Conservation (phyloP, 1,140 invertebrate species). For the Coelopa frigida region DNA sequence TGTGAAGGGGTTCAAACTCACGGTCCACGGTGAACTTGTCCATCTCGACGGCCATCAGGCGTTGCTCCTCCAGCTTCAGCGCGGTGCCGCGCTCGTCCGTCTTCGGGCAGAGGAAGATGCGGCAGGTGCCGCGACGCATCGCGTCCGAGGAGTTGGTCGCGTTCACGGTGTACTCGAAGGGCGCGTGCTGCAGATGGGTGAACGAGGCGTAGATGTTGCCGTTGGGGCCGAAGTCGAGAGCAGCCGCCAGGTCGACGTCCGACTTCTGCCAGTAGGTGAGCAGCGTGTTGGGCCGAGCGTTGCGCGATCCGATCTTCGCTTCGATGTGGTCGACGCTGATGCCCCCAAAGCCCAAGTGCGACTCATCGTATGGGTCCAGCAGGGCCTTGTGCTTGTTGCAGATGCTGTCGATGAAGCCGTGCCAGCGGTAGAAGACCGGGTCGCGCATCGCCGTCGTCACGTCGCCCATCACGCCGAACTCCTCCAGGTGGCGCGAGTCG, state of each 20-base stretch:
- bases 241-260: slow-evolving; percentile 53
- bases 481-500: slow-evolving; percentile 52
- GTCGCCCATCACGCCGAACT: slow-evolving; percentile 57
- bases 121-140: slow-evolving; percentile 47
- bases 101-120: slow-evolving; percentile 55
- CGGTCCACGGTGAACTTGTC: slow-evolving; percentile 51
- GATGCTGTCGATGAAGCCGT: slow-evolving; percentile 56
- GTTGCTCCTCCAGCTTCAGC: slow-evolving; percentile 48
- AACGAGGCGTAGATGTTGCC: slow-evolving; percentile 52
- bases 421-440: slow-evolving; percentile 65
- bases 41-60: slow-evolving; percentile 51
- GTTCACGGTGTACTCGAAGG: slow-evolving; percentile 52
- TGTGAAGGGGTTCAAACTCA: slow-evolving; percentile 39
- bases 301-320: slow-evolving; percentile 37
- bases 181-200: slow-evolving; percentile 58
- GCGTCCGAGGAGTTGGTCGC: slow-evolving; percentile 40
- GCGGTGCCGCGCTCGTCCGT: slow-evolving; percentile 49
- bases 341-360: slow-evolving; percentile 34
- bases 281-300: slow-evolving; percentile 41
- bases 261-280: slow-evolving; percentile 56
- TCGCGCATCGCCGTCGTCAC: slow-evolving; percentile 62
- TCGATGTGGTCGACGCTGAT: slow-evolving; percentile 43
- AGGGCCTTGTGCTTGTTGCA: slow-evolving; percentile 59
- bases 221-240: slow-evolving; percentile 52
- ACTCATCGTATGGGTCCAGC: slow-evolving; percentile 54